Evolutionary conservation across 2,113 vertebrate species (phyloP), one percentile per base, ranked within the genome.

Genomic region (Australoheros scitulus): DNA sequence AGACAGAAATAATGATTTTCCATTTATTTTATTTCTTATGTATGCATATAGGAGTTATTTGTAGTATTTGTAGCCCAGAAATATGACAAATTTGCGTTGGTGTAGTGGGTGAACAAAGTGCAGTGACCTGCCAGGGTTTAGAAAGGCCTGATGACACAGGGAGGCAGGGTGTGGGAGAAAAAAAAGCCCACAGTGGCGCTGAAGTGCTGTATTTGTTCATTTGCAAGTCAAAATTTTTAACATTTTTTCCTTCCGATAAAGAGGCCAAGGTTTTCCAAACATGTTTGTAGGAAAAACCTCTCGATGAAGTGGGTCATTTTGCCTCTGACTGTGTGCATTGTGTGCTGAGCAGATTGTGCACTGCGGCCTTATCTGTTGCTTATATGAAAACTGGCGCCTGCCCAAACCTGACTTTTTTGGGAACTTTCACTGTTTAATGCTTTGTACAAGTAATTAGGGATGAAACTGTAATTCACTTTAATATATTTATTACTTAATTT

Each of bases 61-160:
- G 22, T 13, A 65, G 36, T 41, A 43, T 43, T 65, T 65, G n/a
- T 5, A 43, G 7, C 18, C 6, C 32, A 61, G 32, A 36, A 13
- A 24, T 24, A 24, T 24, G 9, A n/a, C 10, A 20, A 5, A 10
- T 18, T 17, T 34, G 7, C 26, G 2, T 59, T 47, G 11, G 75
- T 77, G 17, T 50, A 1, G n/a, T 43, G 43, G 63, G 14, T 1
- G 5, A 26, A 26, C 38, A 57, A 15, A 18, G 20, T n/a, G 11
- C n/a, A 55, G 14, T 76, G 59, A 88, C 83, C 85, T 76, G 78
- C 2, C 34, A 2, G 63, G 18, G 17, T 6, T 81, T 3, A 79
- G 76, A 59, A 76, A 58, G 47, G 3, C 41, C 22, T 6, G 50
- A 29, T 0, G 55, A 64, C 61, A 22, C 61, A 14, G n/a, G 58